Percentiles rank a stretch among this genome's conserved stretches.
These are phyloP conservation scores for Platynereis dumerilii DNA, from an alignment of 2,888 invertebrate species.

Conservation along the genomic window DNA sequence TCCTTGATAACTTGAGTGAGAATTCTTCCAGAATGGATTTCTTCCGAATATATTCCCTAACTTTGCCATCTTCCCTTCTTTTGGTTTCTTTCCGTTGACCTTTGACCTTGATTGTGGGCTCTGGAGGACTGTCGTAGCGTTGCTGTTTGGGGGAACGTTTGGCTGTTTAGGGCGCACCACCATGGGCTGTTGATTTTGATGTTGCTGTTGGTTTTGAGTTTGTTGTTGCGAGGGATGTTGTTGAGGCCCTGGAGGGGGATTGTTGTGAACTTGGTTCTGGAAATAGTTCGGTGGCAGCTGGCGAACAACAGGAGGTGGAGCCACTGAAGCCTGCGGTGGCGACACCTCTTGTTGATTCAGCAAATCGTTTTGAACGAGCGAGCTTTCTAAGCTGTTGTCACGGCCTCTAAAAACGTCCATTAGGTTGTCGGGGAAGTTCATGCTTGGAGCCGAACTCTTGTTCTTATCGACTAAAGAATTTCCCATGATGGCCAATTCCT, in stretches of 20 bases:
- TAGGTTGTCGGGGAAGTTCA: constrained; percentile 40
- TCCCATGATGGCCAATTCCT: constrained; percentile 66
- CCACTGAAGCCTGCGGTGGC: too few species aligned
- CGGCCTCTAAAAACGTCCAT: constrained; percentile 48
- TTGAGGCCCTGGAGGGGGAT: constrained; percentile 19
- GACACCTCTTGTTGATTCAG: constrained; percentile 45
- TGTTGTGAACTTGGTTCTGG: constrained; percentile 1
- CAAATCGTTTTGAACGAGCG: constrained; percentile 66
- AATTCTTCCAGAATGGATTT: constrained; percentile 9
- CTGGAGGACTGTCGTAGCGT: constrained; percentile 4
- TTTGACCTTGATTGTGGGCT: constrained; percentile 34
- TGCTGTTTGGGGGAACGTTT: constrained; percentile 57
- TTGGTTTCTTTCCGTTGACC: constrained; percentile 17
- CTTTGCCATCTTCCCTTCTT: constrained; percentile 11
- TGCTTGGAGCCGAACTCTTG: constrained; percentile 19
- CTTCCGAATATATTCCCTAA: constrained; percentile 20
- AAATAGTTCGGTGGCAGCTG: neutral
- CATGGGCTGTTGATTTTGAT: constrained; percentile 28
- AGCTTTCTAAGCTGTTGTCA: constrained; percentile 54
- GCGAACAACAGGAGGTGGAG: neutral
- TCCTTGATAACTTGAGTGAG: constrained; percentile 10
- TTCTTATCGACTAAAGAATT: constrained; percentile 57
- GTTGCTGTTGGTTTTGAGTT: too few species aligned
- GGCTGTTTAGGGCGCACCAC: constrained; percentile 60
- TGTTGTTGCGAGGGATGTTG: constrained; percentile 75